Evolutionary conservation across 2,888 invertebrate genomes (phyloP).

Genomic region (Cinara cedri): DNA sequence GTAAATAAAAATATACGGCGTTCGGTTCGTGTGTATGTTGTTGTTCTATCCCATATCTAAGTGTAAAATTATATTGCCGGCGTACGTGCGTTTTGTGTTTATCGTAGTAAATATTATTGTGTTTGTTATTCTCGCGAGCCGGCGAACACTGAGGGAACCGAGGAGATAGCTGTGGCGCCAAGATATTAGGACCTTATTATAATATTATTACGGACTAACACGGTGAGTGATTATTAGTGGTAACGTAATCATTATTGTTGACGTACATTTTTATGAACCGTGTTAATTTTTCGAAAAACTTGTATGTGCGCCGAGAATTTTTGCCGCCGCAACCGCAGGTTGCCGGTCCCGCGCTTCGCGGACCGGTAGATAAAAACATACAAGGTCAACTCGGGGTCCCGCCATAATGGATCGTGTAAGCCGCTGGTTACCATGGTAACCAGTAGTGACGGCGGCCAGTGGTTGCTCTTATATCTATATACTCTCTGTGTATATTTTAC

Average conservation of each 20-base stretch:
- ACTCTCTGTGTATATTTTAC: not conserved
- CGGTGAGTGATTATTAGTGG: constrained; percentile 28
- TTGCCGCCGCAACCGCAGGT: constrained; percentile 47
- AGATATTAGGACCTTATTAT: not conserved
- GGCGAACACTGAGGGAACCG: not conserved
- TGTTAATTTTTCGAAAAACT: not conserved
- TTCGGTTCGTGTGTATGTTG: not conserved
- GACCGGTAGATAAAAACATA: constrained; percentile 48
- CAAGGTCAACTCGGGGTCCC: constrained; percentile 51
- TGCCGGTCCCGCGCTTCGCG: constrained; percentile 45
- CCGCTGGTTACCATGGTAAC: constrained; percentile 44
- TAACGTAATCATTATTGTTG: not conserved
- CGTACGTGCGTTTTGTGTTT: too few species aligned
- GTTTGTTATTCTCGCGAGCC: too few species aligned
- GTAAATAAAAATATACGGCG: not conserved
- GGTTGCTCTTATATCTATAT: not conserved
- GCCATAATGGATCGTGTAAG: constrained; percentile 56
- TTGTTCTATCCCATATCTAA: too few species aligned
- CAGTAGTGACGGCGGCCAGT: not conserved
- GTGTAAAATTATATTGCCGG: not conserved
- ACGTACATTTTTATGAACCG: not conserved
- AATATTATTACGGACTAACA: not conserved
- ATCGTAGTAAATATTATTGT: too few species aligned
- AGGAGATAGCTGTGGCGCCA: not conserved
- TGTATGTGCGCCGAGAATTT: not conserved